Evolutionary conservation across 2,888 invertebrate species (phyloP).

Genomic region (Xestia sexstrigata): DNA sequence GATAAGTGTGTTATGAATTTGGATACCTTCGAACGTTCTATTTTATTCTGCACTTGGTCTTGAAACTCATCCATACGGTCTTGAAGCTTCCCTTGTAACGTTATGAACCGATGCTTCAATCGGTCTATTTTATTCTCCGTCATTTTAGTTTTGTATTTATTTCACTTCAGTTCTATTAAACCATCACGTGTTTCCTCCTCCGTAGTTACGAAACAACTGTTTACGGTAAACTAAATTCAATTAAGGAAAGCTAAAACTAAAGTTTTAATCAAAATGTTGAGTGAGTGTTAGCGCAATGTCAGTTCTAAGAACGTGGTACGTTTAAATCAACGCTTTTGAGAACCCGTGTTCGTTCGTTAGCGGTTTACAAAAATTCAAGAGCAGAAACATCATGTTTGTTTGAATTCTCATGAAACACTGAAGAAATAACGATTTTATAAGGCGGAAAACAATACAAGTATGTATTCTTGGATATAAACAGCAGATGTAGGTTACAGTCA

Average conservation of each 20-base stretch:
- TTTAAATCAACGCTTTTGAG: conserved; percentile 13
- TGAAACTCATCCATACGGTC: conserved; percentile 86
- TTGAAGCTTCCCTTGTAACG: conserved; percentile 85
- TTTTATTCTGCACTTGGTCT: conserved; percentile 84
- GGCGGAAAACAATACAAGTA: conserved; percentile 43
- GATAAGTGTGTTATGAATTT: conserved; percentile 82
- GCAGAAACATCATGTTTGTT: conserved; percentile 25
- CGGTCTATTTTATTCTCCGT: conserved; percentile 83
- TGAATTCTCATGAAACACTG: conserved; percentile 39
- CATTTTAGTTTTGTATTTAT: conserved; percentile 67
- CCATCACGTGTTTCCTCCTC: conserved; percentile 33
- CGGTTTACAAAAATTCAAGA: conserved; percentile 16
- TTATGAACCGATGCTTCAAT: conserved; percentile 80
- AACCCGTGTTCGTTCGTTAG: conserved; percentile 21
- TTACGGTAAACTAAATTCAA: conserved; percentile 6
- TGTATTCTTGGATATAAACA: conserved; percentile 58
- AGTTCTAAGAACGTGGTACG: conserved; percentile 16
- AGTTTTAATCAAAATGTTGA: conserved; percentile 37
- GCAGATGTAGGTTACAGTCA: conserved; percentile 42
- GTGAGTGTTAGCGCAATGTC: conserved; percentile 10
- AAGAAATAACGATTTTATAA: conserved; percentile 33
- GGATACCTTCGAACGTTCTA: conserved; percentile 79
- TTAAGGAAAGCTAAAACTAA: conserved; percentile 39
- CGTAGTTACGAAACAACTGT: conserved; percentile 13
- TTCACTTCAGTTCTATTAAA: conserved; percentile 24